These are phyloP conservation scores for Diadema setosum DNA, from an alignment of 35 echinoderm and acorn worm species.

Conservation along the genomic window DNA sequence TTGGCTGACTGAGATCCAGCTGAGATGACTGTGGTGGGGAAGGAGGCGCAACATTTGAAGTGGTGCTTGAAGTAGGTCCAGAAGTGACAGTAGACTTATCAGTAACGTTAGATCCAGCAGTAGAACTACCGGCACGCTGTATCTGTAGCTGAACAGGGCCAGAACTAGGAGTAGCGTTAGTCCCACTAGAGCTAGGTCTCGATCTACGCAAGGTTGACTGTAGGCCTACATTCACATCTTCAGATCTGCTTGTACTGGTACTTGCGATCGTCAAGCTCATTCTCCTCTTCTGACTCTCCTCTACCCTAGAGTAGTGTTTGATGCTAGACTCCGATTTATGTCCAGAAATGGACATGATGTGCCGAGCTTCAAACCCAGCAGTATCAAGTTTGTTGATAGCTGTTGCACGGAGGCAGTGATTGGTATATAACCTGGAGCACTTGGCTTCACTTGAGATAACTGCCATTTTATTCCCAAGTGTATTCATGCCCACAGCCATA, in stretches of 20 bases:
- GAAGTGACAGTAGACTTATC: too few relatives aligned
- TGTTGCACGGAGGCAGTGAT: conserved; percentile 42
- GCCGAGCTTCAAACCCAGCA: conserved; percentile 5
- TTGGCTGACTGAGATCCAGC: background rate
- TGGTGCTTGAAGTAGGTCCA: too few relatives aligned
- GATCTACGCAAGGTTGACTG: background rate
- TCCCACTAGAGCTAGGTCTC: too few relatives aligned
- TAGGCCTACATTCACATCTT: background rate
- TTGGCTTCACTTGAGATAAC: background rate
- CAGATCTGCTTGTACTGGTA: too few relatives aligned
- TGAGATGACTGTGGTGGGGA: background rate
- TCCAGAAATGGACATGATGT: too few relatives aligned
- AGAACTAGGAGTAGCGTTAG: background rate
- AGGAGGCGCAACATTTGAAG: background rate
- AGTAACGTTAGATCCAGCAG: too few relatives aligned
- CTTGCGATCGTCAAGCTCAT: conserved; percentile 12
- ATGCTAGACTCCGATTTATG: conserved; percentile 44
- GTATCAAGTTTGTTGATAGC: conserved; percentile 12
- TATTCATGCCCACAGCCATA: background rate
- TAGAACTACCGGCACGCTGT: background rate
- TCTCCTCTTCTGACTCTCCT: conserved; percentile 19
- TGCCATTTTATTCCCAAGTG: conserved; percentile 37
- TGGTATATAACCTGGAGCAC: conserved; percentile 41
- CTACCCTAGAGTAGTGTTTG: conserved; percentile 26
- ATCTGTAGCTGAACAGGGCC: background rate